Evolutionary conservation across 2,888 invertebrate species (phyloP).

Genomic region (Copidosoma aretas): DNA sequence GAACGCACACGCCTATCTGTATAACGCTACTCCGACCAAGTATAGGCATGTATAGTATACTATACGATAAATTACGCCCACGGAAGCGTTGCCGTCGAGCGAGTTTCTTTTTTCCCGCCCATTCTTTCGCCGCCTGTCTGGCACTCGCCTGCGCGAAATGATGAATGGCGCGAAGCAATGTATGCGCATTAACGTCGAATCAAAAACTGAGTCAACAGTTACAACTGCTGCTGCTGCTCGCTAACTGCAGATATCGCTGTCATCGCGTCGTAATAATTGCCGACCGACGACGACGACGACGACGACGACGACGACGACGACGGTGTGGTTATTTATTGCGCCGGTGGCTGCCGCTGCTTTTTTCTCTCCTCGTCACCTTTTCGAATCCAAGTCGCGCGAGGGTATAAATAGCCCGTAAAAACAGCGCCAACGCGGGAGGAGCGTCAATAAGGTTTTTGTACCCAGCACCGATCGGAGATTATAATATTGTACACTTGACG

Average conservation of each 20-base stretch:
- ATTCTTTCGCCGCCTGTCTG: no score
- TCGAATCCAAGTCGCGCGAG: neutral
- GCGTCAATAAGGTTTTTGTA: no score
- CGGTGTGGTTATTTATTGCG: constrained; percentile 29
- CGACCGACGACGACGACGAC: no score
- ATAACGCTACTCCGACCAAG: neutral
- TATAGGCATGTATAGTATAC: neutral
- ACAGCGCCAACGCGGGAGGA: no score
- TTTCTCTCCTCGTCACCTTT: constrained; percentile 11
- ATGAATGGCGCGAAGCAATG: constrained; percentile 33
- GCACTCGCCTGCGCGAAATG: constrained; percentile 20
- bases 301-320: no score
- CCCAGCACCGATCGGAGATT: no score
- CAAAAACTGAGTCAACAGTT: constrained; percentile 33
- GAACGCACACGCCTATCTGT: neutral
- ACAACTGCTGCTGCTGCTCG: constrained; percentile 8
- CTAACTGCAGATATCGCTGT: constrained; percentile 33
- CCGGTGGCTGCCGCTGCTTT: neutral
- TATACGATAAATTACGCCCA: constrained; percentile 24
- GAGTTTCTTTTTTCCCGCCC: constrained; percentile 11
- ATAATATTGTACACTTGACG: no score
- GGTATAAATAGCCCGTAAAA: no score
- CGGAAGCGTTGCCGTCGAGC: constrained; percentile 21
- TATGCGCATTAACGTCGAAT: constrained; percentile 35
- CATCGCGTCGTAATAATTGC: constrained; percentile 36